These are phyloP conservation scores for Lates calcarifer DNA, from an alignment of 2,113 vertebrate species.

Conservation along the genomic window DNA sequence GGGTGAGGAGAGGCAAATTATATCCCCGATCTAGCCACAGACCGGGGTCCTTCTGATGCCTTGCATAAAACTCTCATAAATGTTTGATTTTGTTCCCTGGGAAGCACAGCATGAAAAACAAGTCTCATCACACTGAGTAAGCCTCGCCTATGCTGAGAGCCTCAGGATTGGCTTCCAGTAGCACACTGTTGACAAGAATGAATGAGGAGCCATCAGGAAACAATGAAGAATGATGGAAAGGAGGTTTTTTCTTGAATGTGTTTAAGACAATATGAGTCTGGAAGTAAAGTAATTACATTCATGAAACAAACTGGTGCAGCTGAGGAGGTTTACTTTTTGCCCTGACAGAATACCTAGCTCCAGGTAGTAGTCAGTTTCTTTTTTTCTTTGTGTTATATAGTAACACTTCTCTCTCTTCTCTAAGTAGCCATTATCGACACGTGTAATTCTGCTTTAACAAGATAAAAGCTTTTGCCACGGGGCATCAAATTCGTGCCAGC, in stretches of 20 bases:
- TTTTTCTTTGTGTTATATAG: conserved; percentile 22
- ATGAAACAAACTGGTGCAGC: conserved; percentile 14
- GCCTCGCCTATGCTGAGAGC: conserved; percentile 39
- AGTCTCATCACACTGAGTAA: conserved; percentile 55
- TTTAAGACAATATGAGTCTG: conserved; percentile 31
- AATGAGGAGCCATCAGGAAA: conserved; percentile 50
- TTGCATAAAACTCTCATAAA: conserved; percentile 72
- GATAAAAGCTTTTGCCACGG: conserved; percentile 34
- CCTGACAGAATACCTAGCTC: not conserved
- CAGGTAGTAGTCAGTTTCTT: conserved; percentile 3
- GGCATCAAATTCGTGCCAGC: conserved; percentile 29
- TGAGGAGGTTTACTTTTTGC: conserved; percentile 7
- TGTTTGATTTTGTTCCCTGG: conserved; percentile 78
- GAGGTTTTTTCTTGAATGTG: conserved; percentile 34
- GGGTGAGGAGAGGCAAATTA: conserved; percentile 65
- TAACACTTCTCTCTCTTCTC: conserved; percentile 23
- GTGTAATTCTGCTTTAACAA: conserved; percentile 37
- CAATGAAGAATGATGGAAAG: conserved; percentile 42
- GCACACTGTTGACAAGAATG: conserved; percentile 53
- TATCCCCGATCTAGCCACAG: conserved; percentile 47
- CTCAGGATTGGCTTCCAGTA: conserved; percentile 53
- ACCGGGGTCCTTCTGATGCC: conserved; percentile 54
- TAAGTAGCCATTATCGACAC: conserved; percentile 13
- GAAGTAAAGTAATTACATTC: conserved; percentile 46
- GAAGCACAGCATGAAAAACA: conserved; percentile 60